A percentile compares a stretch with the other conserved stretches of the same genome.
These are phyloP conservation scores for Echinometra lucunter DNA, from an alignment of 53 echinoderm and acorn worm species.

Conservation along the genomic window DNA sequence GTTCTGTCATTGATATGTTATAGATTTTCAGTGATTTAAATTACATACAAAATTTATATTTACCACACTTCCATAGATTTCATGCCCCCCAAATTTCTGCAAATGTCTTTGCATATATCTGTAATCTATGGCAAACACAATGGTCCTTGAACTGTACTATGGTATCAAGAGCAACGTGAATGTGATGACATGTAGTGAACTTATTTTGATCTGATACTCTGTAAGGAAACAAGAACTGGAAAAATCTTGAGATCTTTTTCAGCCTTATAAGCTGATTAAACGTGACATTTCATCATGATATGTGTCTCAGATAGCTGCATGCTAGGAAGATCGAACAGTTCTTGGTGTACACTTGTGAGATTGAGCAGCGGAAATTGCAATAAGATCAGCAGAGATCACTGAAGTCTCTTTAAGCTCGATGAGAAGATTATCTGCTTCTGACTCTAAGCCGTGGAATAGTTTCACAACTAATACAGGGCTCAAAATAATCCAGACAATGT, in stretches of 20 bases:
- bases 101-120: background rate
- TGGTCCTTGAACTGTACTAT: background rate
- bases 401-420: slow-evolving; percentile 52
- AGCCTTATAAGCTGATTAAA: slow-evolving; percentile 5
- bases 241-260: background rate
- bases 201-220: background rate
- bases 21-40: background rate
- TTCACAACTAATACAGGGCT: slow-evolving; percentile 22
- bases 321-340: background rate
- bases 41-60: background rate
- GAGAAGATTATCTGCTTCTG: slow-evolving; percentile 57
- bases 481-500: slow-evolving; percentile 14
- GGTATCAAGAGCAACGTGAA: slow-evolving; percentile 3
- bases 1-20: background rate
- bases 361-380: slow-evolving; percentile 52
- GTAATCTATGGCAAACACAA: background rate
- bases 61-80: background rate
- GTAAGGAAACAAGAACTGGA: slow-evolving; percentile 43
- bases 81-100: too few species aligned
- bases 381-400: slow-evolving; percentile 41
- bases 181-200: slow-evolving; percentile 1
- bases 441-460: slow-evolving; percentile 17
- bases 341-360: slow-evolving; percentile 15
- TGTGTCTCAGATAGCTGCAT: slow-evolving; percentile 11
- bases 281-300: slow-evolving; percentile 34